Evolutionary conservation across 2,888 invertebrate genomes (phyloP).

Genomic region (Orthonevra nobilis): DNA sequence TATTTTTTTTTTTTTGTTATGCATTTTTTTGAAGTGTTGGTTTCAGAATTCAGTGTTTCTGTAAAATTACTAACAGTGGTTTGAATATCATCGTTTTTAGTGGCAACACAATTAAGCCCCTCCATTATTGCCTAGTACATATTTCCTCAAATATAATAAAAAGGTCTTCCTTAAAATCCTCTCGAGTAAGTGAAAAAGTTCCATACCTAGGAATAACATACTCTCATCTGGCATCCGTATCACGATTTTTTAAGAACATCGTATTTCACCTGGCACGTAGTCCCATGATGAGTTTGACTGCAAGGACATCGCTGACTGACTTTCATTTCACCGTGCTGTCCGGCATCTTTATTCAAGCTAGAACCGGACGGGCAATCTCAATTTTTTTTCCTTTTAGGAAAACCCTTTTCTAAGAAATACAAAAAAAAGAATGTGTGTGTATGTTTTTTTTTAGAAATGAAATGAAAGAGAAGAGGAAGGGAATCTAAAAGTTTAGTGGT

Average conservation of each 20-base stretch:
- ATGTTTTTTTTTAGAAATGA: constrained; percentile 3
- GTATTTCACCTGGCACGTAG: constrained; percentile 64
- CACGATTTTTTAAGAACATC: constrained; percentile 48
- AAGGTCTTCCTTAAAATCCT: too few relatives aligned
- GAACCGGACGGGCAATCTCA: background rate
- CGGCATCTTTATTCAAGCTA: constrained; percentile 11
- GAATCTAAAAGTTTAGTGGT: constrained; percentile 4
- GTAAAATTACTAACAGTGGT: too few relatives aligned
- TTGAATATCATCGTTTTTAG: too few relatives aligned
- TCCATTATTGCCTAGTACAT: too few relatives aligned
- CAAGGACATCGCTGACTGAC: constrained; percentile 37
- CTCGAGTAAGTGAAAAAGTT: too few relatives aligned
- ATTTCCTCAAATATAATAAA: too few relatives aligned
- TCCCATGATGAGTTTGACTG: constrained; percentile 61
- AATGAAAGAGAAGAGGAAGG: constrained; percentile 23
- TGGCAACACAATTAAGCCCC: too few relatives aligned
- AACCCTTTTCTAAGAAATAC: background rate
- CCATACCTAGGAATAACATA: constrained; percentile 6
- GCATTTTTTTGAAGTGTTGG: too few relatives aligned
- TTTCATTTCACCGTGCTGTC: constrained; percentile 13
- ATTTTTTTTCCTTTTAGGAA: background rate
- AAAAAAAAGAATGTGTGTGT: too few relatives aligned
- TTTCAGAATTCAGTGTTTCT: too few relatives aligned
- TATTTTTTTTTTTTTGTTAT: too few relatives aligned
- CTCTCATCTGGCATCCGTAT: constrained; percentile 36